phyloP scores from a whole-genome alignment of 2,797 vertebrate species.

The Mergus octosetaceus region DNA sequence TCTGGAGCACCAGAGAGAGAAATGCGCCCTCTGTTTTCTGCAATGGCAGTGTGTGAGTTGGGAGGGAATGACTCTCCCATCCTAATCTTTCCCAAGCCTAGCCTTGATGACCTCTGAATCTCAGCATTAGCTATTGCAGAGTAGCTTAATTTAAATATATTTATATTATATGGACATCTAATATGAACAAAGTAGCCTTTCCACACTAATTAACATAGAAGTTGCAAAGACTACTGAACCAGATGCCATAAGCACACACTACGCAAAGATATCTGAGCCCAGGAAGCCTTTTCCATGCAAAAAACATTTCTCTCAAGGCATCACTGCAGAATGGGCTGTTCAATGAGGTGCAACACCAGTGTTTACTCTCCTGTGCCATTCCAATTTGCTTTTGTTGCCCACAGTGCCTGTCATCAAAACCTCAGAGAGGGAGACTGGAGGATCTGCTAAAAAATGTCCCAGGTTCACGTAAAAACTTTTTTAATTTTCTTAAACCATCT shows the following conservation, averaged over 20 bases:
- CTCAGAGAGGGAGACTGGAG: neutral
- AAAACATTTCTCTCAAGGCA: neutral
- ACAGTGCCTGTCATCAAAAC: neutral
- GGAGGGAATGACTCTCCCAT: neutral
- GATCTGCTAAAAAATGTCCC: neutral
- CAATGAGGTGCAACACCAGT: neutral
- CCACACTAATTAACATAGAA: slow-evolving; percentile 34
- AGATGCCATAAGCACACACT: neutral
- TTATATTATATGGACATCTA: neutral
- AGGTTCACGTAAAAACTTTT: neutral
- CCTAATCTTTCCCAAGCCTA: neutral
- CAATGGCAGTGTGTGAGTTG: neutral
- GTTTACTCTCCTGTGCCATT: neutral
- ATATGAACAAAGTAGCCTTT: slow-evolving; percentile 24
- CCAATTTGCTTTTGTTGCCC: neutral
- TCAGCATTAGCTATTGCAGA: neutral
- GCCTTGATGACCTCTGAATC: neutral
- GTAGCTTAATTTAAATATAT: neutral
- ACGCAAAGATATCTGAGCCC: slow-evolving; percentile 26
- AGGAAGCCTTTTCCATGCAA: slow-evolving; percentile 15
- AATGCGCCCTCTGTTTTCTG: neutral
- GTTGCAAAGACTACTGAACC: slow-evolving; percentile 3
- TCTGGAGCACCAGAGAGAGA: neutral
- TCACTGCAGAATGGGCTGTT: neutral
- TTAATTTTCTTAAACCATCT: neutral